phyloP scores from a whole-genome alignment of 2,113 vertebrate genomes.

The Solea senegalensis region DNA sequence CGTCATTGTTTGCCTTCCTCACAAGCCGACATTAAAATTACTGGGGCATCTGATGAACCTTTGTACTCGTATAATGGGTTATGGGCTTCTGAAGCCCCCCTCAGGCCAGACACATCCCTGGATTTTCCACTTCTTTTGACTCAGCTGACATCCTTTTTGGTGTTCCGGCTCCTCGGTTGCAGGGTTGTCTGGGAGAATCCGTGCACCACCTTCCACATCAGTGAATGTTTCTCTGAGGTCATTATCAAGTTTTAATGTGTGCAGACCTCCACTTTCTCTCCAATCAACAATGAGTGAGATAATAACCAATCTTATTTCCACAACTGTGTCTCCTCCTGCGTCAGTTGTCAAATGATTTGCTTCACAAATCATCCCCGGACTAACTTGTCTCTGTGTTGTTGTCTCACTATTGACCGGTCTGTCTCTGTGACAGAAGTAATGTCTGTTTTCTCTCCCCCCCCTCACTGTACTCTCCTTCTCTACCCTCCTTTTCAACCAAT shows the following conservation, averaged over 20 bases:
- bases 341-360: neutral
- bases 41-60: conserved; percentile 58
- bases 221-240: conserved; percentile 48
- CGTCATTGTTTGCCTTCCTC: conserved; percentile 57
- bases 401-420: neutral
- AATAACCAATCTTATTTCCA: conserved; percentile 11
- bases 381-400: neutral
- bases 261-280: conserved; percentile 20
- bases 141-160: conserved; percentile 33
- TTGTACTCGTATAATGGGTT: conserved; percentile 55
- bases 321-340: conserved; percentile 3
- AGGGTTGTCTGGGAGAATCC: conserved; percentile 32
- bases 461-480: neutral
- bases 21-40: conserved; percentile 47
- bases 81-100: conserved; percentile 35
- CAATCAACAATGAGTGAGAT: neutral
- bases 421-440: neutral
- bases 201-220: conserved; percentile 39
- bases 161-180: conserved; percentile 23
- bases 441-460: neutral
- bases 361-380: neutral
- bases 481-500: conserved; percentile 8
- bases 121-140: conserved; percentile 58
- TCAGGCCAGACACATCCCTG: conserved; percentile 21
- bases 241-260: conserved; percentile 42